Percentiles rank a stretch among this genome's conserved stretches.
phyloP scores from a whole-genome alignment of 2,797 vertebrate species.

The Amblyraja radiata region DNA sequence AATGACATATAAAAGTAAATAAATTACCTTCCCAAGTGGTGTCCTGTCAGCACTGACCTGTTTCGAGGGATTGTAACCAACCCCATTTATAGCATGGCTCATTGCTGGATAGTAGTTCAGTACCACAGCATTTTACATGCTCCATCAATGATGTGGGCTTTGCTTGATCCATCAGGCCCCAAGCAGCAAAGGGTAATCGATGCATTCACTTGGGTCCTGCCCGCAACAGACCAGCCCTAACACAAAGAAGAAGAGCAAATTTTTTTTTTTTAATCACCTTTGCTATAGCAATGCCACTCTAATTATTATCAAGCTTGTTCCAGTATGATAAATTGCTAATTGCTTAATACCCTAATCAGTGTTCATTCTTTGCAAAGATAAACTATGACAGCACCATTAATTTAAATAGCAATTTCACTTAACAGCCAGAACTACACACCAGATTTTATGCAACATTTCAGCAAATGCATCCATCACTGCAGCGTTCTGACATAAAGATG shows the following conservation, averaged over 20 bases:
- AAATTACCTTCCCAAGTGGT: slow-evolving; percentile 74
- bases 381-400: slow-evolving; percentile 91
- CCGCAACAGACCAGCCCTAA: slow-evolving; percentile 83
- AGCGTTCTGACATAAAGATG: slow-evolving; percentile 98
- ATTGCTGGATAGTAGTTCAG: slow-evolving; percentile 73
- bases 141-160: slow-evolving; percentile 67
- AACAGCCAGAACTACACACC: slow-evolving; percentile 87
- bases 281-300: slow-evolving; percentile 86
- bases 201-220: slow-evolving; percentile 72
- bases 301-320: slow-evolving; percentile 96
- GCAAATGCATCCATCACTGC: slow-evolving; percentile 91
- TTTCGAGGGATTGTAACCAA: slow-evolving; percentile 77
- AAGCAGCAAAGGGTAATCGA: slow-evolving; percentile 78
- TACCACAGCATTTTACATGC: slow-evolving; percentile 79
- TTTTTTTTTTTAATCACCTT: slow-evolving; percentile 51
- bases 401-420: slow-evolving; percentile 97
- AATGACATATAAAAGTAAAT: slow-evolving; percentile 51
- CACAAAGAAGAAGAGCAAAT: slow-evolving; percentile 41
- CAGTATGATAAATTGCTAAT: slow-evolving; percentile 98
- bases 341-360: slow-evolving; percentile 98
- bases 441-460: slow-evolving; percentile 86
- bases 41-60: slow-evolving; percentile 79
- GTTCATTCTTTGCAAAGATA: slow-evolving; percentile 90
- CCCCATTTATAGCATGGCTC: slow-evolving; percentile 79
- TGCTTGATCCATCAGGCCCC: slow-evolving; percentile 64